A percentile compares a stretch with the other conserved stretches of the same genome.
These are phyloP conservation scores for Dorcus hopei DNA, from an alignment of 2,888 invertebrate species.

Conservation along the genomic window DNA sequence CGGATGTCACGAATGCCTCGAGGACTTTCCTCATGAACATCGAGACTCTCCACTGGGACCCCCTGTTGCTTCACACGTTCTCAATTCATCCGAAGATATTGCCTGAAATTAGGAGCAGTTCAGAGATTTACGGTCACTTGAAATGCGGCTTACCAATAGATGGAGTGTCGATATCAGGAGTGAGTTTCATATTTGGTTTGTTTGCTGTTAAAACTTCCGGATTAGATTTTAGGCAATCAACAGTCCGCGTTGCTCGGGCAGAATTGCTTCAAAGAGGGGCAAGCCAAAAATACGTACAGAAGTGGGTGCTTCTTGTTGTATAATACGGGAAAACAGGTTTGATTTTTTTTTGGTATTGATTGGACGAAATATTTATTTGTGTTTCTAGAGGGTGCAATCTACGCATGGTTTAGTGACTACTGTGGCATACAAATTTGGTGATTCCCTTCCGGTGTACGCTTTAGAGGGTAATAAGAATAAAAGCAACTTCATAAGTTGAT, in stretches of 20 bases:
- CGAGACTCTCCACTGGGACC: constrained; percentile 82
- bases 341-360: neutral
- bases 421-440: constrained; percentile 92
- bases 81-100: constrained; percentile 78
- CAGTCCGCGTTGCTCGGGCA: constrained; percentile 93
- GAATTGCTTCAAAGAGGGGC: constrained; percentile 80
- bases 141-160: constrained; percentile 61
- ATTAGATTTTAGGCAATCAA: constrained; percentile 90
- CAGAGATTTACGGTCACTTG: constrained; percentile 87
- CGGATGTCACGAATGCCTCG: constrained; percentile 96
- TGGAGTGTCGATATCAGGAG: constrained; percentile 84
- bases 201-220: constrained; percentile 15
- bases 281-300: constrained; percentile 88
- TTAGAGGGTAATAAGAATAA: constrained; percentile 69
- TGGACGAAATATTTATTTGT: constrained; percentile 4
- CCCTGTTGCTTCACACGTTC: constrained; percentile 80
- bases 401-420: constrained; percentile 92
- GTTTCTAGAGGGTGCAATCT: constrained; percentile 72
- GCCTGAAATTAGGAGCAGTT: constrained; percentile 85
- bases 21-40: constrained; percentile 95
- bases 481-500: neutral
- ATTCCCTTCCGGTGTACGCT: constrained; percentile 80
- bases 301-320: constrained; percentile 94
- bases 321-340: constrained; percentile 73
- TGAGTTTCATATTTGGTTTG: constrained; percentile 47